Percentiles rank a stretch among this genome's conserved stretches.
These are phyloP conservation scores for Neotoma lepida DNA, from an alignment of 2,113 vertebrate species.

Conservation along the genomic window DNA sequence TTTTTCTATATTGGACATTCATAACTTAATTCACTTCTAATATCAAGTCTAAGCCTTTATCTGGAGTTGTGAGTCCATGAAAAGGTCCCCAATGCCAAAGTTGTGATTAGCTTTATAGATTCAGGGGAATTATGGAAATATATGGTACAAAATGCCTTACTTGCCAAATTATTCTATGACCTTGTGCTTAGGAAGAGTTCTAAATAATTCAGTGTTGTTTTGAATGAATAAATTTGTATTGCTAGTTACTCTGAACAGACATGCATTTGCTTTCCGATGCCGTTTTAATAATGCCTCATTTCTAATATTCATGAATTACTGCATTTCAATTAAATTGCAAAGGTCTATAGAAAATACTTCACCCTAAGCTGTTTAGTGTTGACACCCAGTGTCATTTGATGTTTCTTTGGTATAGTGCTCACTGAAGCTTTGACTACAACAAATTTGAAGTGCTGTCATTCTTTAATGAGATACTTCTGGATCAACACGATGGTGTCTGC, in stretches of 20 bases:
- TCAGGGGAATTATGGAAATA: slow-evolving; percentile 88
- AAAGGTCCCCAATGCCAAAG: slow-evolving; percentile 82
- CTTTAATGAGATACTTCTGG: slow-evolving; percentile 82
- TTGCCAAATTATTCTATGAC: slow-evolving; percentile 89
- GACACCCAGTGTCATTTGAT: slow-evolving; percentile 87
- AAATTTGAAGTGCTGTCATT: slow-evolving; percentile 83
- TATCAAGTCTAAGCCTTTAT: slow-evolving; percentile 81
- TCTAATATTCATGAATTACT: slow-evolving; percentile 91
- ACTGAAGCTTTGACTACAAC: slow-evolving; percentile 77
- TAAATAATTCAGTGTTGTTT: slow-evolving; percentile 91
- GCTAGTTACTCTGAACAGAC: slow-evolving; percentile 89
- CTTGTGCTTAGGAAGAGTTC: slow-evolving; percentile 87
- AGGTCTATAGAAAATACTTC: slow-evolving; percentile 85
- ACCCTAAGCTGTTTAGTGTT: slow-evolving; percentile 89
- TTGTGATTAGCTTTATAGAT: slow-evolving; percentile 88
- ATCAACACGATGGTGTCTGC: slow-evolving; percentile 67
- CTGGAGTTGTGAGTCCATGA: slow-evolving; percentile 76
- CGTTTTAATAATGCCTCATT: slow-evolving; percentile 88
- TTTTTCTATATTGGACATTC: slow-evolving; percentile 57
- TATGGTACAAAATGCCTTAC: slow-evolving; percentile 84
- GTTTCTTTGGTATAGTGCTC: slow-evolving; percentile 83
- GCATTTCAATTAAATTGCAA: slow-evolving; percentile 90
- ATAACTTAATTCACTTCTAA: slow-evolving; percentile 73
- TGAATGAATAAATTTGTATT: slow-evolving; percentile 90
- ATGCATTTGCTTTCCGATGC: slow-evolving; percentile 87